Evolutionary conservation across 2,113 vertebrate genomes (phyloP), one percentile per base, ranked within the genome.

Genomic region (Phrynosoma platyrhinos): DNA sequence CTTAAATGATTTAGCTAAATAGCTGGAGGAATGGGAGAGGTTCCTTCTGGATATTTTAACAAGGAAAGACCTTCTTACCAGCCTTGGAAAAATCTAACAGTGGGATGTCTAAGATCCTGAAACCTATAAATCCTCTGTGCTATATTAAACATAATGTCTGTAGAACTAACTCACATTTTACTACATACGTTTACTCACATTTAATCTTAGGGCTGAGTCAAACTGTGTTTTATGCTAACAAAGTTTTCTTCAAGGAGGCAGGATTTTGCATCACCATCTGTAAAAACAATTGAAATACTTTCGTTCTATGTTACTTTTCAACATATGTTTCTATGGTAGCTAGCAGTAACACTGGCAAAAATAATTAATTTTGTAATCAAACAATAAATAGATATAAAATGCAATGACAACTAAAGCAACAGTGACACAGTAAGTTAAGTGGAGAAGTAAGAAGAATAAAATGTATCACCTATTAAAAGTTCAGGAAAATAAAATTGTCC

Each of bases 1-100:
- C 87, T 88, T 88, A 88, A 62, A 30, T n/a, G 62, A 52, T 83
- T 83, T 83, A 77, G 40, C n/a, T 77, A 66, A 83, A 77, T 40
- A 32, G 80, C 72, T 88, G n/a, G 87, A 87, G 25, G 53, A 84
- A 74, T 87, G 78, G 53, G 42, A 47, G 52, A 87, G 9, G 66
- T 68, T 55, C 64, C 58, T 55, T 72, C 14, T 75, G 72, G 40
- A 76, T 66, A 23, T 21, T 82, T 87, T 52, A 52, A 76, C 75
- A 76, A 66, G 30, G 30, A 77, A 69, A 83, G 5, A 55, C 5
- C 64, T 78, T 6, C 25, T 47, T 77, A n/a, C 58, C 42, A 71
- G 14, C 52, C 6, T 40, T 79, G 69, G 16, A 58, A 87, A 58
- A 80, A 80, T 30, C 58, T 42, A 80, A 80, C 55, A 69, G 20